Conservation (phyloP, 1,140 invertebrate genomes). For the Drosophila lowei region DNA sequence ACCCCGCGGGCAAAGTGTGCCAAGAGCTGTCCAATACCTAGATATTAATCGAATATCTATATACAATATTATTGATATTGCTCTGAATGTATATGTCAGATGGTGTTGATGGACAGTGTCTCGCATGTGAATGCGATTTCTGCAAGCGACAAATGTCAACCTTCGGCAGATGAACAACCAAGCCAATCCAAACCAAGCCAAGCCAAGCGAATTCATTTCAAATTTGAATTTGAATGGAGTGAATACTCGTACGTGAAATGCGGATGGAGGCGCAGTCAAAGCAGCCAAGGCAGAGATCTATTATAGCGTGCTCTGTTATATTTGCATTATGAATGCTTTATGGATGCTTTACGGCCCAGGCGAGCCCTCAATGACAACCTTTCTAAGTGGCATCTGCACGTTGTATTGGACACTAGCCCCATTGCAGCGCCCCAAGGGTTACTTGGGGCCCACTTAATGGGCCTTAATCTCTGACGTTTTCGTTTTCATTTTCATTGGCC, state of each 20-base stretch:
- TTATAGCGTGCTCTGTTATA: constrained; percentile 39
- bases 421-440: not conserved
- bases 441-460: constrained; percentile 17
- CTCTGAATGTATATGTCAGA: constrained; percentile 1
- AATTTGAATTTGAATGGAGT: constrained; percentile 40
- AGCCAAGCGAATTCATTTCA: not conserved
- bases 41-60: constrained; percentile 5
- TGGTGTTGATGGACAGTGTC: not conserved
- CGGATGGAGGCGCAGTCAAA: constrained; percentile 37
- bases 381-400: constrained; percentile 32
- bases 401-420: not conserved
- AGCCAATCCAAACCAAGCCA: not conserved
- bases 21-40: too few relatives aligned
- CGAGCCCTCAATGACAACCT: constrained; percentile 11
- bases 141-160: constrained; percentile 13
- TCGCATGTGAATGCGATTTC: constrained; percentile 14
- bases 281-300: constrained; percentile 28
- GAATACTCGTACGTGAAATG: constrained; percentile 47
- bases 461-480: constrained; percentile 53
- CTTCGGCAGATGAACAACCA: constrained; percentile 15
- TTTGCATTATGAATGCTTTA: constrained; percentile 35
- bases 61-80: not conserved
- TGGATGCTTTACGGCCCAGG: too few relatives aligned
- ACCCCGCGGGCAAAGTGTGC: not conserved
- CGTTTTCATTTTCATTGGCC: constrained; percentile 34